Evolutionary conservation across 2,797 vertebrate species (phyloP), one percentile per base, ranked within the genome.

Genomic region (Gallinago solitaria): DNA sequence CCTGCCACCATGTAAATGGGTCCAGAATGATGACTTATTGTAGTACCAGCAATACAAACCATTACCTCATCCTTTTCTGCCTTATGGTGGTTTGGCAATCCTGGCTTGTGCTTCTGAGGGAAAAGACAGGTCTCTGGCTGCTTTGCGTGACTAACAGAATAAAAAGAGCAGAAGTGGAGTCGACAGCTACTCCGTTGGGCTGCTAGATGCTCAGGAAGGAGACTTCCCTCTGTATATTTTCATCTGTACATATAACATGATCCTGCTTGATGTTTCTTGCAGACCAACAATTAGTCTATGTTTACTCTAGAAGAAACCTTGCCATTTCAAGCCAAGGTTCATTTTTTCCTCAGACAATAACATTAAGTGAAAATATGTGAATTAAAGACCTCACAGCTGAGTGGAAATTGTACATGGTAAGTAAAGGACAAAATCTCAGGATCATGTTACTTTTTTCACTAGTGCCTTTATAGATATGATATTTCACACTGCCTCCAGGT

Each of bases 391-490:
- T 75, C 28, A 35, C 4, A 88, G 11, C 9, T 67, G 33, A 7
- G 11, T 78, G 12, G 23, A 90, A 79, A 73, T 35, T 63, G 2
- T 11, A 3, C 43, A 6, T 69, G 0, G 0, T 21, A 68, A 64
- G 4, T 41, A 78, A 30, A 90, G 27, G 15, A 75, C 45, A 65
- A 28, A 87, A 67, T 85, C 54, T 77, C 33, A 78, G 18, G 30
- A 74, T 65, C 5, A 12, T 41, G 47, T 11, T 64, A 33, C 7
- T 37, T 73, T 89, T 84, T 77, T 53, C 37, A 89, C 17, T 6
- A 57, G 2, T 76, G 54, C 4, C 11, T 60, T 83, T 75, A 28
- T 13, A 61, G 32, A 24, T 35, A 39, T 2, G 2, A 5, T 69
- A n/a, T 89, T 92, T 83, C 33, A 60, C 19, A 21, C 35, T 28